phyloP scores from a whole-genome alignment of 30 jellyfish, hydroid and myxozoan genomes.

The Aurelia coerulea region DNA sequence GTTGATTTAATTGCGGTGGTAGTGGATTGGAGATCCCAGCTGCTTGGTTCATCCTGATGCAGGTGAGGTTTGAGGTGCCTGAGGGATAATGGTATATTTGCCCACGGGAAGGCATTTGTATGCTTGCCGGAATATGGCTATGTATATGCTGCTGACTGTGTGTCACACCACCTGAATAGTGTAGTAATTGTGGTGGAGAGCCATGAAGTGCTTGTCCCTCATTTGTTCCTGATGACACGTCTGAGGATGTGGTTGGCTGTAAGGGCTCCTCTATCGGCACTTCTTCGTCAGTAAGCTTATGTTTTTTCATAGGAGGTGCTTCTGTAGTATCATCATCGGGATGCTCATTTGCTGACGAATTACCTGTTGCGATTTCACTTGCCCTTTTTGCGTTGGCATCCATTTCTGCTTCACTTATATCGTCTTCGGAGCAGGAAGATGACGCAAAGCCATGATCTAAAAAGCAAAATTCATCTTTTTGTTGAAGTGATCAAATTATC shows the following conservation, averaged over 20 bases:
- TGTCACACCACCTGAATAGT: not conserved
- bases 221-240: not conserved
- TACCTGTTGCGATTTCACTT: too few relatives aligned
- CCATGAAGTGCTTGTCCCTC: constrained; percentile 9
- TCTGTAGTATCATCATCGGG: too few relatives aligned
- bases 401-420: not conserved
- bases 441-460: constrained; percentile 41
- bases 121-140: constrained; percentile 18
- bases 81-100: constrained; percentile 37
- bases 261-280: not conserved
- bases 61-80: constrained; percentile 40
- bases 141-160: constrained; percentile 5
- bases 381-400: not conserved
- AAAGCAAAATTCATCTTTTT: not conserved
- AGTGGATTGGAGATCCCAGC: constrained; percentile 24
- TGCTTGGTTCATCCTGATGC: constrained; percentile 44
- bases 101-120: constrained; percentile 19
- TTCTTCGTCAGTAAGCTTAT: constrained; percentile 12
- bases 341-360: too few relatives aligned
- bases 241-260: not conserved
- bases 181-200: constrained; percentile 28
- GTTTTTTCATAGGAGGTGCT: constrained; percentile 9
- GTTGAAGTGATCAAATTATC: not conserved
- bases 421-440: constrained; percentile 53
- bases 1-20: not conserved